Percentiles rank a stretch among this genome's conserved stretches.
Conservation (phyloP, 2,113 vertebrate species). For the Apteryx owenii region DNA sequence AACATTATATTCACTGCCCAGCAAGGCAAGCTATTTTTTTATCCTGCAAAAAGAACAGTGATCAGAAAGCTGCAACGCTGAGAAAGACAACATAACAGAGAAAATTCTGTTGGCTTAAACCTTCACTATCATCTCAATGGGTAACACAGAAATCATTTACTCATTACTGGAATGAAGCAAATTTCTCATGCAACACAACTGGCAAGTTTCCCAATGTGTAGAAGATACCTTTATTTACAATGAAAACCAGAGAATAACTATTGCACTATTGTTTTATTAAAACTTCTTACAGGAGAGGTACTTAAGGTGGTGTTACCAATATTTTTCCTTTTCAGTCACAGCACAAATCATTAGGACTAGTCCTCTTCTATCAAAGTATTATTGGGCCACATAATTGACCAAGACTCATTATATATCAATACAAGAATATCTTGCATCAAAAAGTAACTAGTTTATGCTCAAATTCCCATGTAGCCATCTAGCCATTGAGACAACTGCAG, state of each 20-base stretch:
- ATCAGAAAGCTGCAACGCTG: not conserved
- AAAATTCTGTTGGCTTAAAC: not conserved
- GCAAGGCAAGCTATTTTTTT: not conserved
- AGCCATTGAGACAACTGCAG: not conserved
- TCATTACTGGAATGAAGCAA: not conserved
- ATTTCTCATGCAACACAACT: not conserved
- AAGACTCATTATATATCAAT: not conserved
- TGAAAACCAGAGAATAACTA: not conserved
- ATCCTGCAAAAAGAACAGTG: not conserved
- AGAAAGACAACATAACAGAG: not conserved
- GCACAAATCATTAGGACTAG: not conserved
- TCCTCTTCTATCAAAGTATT: not conserved
- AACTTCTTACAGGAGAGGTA: not conserved
- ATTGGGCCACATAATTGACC: not conserved
- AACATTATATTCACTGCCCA: not conserved
- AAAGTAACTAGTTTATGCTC: not conserved
- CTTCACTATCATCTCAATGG: accelerated
- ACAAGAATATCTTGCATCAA: not conserved
- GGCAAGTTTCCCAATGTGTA: not conserved
- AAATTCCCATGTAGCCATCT: not conserved
- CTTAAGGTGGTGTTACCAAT: not conserved
- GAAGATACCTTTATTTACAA: not conserved
- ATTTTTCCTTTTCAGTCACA: not conserved
- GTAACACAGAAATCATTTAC: not conserved
- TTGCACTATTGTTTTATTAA: not conserved